phyloP scores from a whole-genome alignment of 35 echinoderm and acorn worm genomes.

The Lytechinus pictus region DNA sequence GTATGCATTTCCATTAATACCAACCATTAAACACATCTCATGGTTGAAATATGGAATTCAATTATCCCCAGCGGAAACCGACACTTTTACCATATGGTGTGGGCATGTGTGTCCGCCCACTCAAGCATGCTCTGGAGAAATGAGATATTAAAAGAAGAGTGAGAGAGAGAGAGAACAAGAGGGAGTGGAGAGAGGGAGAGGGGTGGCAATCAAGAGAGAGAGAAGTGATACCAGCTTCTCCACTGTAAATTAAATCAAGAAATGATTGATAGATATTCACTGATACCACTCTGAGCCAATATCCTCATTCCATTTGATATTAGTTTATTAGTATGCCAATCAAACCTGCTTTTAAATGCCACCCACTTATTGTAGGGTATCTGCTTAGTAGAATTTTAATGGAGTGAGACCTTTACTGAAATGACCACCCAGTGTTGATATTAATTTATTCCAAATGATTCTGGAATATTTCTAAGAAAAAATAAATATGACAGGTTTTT shows the following conservation, averaged over 20 bases:
- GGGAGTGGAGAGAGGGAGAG: no score
- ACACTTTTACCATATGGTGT: neutral
- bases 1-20: neutral
- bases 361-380: neutral
- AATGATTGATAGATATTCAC: neutral
- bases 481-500: no score
- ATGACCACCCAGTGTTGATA: no score
- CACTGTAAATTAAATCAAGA: neutral
- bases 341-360: neutral
- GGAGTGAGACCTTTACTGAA: no score
- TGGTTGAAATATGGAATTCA: neutral
- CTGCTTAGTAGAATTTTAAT: no score
- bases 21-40: neutral
- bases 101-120: neutral
- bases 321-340: neutral
- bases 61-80: neutral
- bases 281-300: neutral
- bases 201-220: neutral
- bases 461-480: no score
- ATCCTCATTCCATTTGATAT: neutral
- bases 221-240: neutral
- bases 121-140: neutral
- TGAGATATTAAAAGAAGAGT: neutral
- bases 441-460: no score
- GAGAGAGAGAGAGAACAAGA: no score